phyloP scores from a whole-genome alignment of 2,113 vertebrate species.

The Mormyrus lacerda region DNA sequence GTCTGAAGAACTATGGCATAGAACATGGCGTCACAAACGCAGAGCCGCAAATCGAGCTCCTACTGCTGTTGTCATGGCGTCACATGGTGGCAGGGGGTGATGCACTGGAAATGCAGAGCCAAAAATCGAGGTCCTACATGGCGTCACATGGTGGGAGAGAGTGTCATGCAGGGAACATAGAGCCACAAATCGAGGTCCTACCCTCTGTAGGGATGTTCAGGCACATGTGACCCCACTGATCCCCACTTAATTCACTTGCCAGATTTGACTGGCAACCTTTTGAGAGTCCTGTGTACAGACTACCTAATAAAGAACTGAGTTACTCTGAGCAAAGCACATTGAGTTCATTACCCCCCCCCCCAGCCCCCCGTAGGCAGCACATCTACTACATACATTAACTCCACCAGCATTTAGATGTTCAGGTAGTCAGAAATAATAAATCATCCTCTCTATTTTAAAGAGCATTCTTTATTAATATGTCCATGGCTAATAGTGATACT shows the following conservation, averaged over 20 bases:
- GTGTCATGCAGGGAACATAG: too few species aligned
- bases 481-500: background rate
- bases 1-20: constrained; percentile 16
- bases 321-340: background rate
- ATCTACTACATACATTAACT: background rate
- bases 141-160: background rate
- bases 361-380: background rate
- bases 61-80: background rate
- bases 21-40: too few species aligned
- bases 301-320: background rate
- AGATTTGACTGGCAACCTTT: background rate
- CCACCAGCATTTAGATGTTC: background rate
- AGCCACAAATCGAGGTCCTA: too few species aligned
- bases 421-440: background rate
- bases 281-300: background rate
- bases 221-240: background rate
- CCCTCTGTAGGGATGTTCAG: background rate
- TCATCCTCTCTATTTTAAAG: constrained; percentile 6
- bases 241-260: background rate
- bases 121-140: background rate
- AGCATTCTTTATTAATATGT: background rate
- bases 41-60: constrained; percentile 11
- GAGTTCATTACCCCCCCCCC: background rate
- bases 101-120: background rate
- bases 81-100: background rate